phyloP scores from a whole-genome alignment of 2,888 invertebrate genomes.

The Alentia gelatinosa region DNA sequence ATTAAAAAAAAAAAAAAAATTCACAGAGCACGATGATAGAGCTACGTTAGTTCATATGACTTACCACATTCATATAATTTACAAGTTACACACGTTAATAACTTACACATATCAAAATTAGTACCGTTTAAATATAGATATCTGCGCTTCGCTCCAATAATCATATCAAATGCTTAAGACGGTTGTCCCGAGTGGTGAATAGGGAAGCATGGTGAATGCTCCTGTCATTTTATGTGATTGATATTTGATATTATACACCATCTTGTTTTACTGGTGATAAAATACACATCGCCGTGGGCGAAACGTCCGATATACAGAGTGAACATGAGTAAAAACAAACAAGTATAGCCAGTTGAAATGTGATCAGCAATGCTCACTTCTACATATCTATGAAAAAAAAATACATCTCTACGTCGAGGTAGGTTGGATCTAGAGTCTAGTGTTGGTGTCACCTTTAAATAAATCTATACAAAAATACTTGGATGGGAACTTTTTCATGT shows the following conservation, averaged over 20 bases:
- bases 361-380: conserved; percentile 14
- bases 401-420: background rate
- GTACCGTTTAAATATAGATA: background rate
- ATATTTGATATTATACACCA: background rate
- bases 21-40: background rate
- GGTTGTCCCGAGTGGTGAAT: background rate
- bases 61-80: background rate
- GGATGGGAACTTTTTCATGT: background rate
- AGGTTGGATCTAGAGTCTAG: background rate
- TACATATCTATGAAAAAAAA: background rate
- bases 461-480: background rate
- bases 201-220: background rate
- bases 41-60: background rate
- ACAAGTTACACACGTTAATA: background rate
- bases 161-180: background rate
- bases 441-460: background rate
- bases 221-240: background rate
- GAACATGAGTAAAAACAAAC: background rate
- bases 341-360: background rate
- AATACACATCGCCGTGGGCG: background rate
- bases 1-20: background rate
- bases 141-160: background rate
- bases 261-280: background rate
- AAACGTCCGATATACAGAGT: background rate
- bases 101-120: background rate